Conservation (phyloP, 2,888 invertebrate genomes). For the Chloroclysta siterata region DNA sequence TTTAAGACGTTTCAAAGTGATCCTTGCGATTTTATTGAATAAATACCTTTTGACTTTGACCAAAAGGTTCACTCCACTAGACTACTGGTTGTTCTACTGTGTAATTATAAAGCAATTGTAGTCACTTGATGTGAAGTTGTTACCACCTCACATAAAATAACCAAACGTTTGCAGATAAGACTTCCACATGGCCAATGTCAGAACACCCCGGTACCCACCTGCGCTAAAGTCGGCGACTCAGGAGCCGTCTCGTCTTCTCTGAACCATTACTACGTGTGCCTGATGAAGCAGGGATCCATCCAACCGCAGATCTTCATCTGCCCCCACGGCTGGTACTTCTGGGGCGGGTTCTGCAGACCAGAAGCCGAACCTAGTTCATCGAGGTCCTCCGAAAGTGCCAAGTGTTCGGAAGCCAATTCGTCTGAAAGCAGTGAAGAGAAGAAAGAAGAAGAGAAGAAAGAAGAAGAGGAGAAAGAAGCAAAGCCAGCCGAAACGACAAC, state of each 20-base stretch:
- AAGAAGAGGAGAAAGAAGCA: not conserved
- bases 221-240: conserved; percentile 63
- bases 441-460: not conserved
- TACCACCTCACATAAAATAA: too few relatives aligned
- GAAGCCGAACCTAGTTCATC: conserved; percentile 42
- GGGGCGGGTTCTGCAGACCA: conserved; percentile 68
- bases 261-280: conserved; percentile 76
- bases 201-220: conserved; percentile 63
- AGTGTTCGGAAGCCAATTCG: conserved; percentile 9
- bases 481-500: conserved; percentile 25
- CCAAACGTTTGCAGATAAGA: conserved; percentile 67
- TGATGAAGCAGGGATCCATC: conserved; percentile 54
- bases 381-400: conserved; percentile 4
- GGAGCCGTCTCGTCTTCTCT: conserved; percentile 61
- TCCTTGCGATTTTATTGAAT: too few relatives aligned
- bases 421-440: conserved; percentile 9
- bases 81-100: too few relatives aligned
- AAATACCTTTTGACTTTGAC: too few relatives aligned
- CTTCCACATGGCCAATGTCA: conserved; percentile 68
- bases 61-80: too few relatives aligned
- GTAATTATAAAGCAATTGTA: too few relatives aligned
- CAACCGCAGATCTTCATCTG: conserved; percentile 76
- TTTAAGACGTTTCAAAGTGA: too few relatives aligned
- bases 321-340: conserved; percentile 76
- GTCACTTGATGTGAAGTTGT: too few relatives aligned